Percentiles rank a stretch among this genome's conserved stretches.
phyloP scores from a whole-genome alignment of 2,888 invertebrate species.

The Eristalinus sepulchralis region DNA sequence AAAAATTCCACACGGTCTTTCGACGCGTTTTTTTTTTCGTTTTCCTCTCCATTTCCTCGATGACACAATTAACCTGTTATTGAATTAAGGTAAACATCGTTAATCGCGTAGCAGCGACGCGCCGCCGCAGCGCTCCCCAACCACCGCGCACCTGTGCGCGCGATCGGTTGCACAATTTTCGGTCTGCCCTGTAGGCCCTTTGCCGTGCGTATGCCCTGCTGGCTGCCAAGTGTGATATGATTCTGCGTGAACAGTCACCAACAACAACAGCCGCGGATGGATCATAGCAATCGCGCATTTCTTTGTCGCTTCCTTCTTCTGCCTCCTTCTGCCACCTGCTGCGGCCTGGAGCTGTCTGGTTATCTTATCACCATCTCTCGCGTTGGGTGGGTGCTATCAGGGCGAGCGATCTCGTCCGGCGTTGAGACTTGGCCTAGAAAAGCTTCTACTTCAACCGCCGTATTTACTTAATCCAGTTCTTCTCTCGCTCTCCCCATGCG shows the following conservation, averaged over 20 bases:
- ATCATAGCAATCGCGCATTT: slow-evolving; percentile 12
- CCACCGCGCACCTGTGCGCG: slow-evolving; percentile 43
- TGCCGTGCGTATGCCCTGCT: neutral
- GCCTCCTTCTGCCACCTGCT: neutral
- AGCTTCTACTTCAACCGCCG: slow-evolving; percentile 10
- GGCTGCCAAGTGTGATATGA: slow-evolving; percentile 16
- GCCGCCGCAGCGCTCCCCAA: slow-evolving; percentile 10
- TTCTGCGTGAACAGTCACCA: slow-evolving; percentile 17
- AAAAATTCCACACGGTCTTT: slow-evolving; percentile 48
- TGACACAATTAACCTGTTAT: slow-evolving; percentile 71
- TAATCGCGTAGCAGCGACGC: slow-evolving; percentile 28
- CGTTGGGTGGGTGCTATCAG: slow-evolving; percentile 44
- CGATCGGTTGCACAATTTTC: slow-evolving; percentile 58
- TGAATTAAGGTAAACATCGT: slow-evolving; percentile 63
- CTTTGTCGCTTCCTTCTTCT: slow-evolving; percentile 24
- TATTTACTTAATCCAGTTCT: slow-evolving; percentile 64
- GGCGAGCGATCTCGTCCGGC: slow-evolving; percentile 42
- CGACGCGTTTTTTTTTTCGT: neutral
- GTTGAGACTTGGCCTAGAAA: slow-evolving; percentile 56
- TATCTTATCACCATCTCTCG: slow-evolving; percentile 63
- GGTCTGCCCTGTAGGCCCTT: slow-evolving; percentile 49
- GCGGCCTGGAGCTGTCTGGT: neutral
- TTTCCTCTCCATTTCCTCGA: slow-evolving; percentile 63
- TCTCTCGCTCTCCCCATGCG: neutral
- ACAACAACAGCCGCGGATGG: slow-evolving; percentile 1